Evolutionary conservation across 2,797 vertebrate species (phyloP), one percentile per base, ranked within the genome.

Genomic region (Protonibea diacanthus): DNA sequence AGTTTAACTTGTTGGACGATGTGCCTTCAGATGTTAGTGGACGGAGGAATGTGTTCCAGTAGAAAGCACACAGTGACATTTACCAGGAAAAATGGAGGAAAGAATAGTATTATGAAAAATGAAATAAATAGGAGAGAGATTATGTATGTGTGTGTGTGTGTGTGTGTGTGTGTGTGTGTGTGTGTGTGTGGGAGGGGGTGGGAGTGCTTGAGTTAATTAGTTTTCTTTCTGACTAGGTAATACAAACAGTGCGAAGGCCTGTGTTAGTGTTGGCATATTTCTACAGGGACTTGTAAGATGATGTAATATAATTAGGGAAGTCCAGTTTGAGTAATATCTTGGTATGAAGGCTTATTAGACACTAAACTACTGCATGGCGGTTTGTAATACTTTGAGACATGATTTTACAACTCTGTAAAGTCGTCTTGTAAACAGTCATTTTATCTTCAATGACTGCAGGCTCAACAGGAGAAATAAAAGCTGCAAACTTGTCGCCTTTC

Each of bases 1-100:
- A 76, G 69, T 87, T 86, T n/a, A 80, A 79, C 80, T 76, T 49
- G 56, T 42, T 33, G 40, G 53, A 60, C 13, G 13, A 85, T 84
- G 79, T 76, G 74, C 75, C 59, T 60, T 78, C 12, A 49, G 74
- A 25, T 80, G 69, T 68, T 27, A 38, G 73, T 6, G 45, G 55
- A 56, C 11, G 53, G 42, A 70, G 33, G 53, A 70, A 68, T 60
- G 40, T 71, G 69, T 61, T 42, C 42, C 11, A 15, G 38, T 25
- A 12, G 5, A 42, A 25, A 59, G 9, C 17, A 63, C 44, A 53
- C 48, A 23, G 25, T 52, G 7, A 68, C 20, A 64, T 29, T 53
- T n/a, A 56, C 1, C 23, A 56, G 38, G 4, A 61, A 29, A 56
- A 47, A 45, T 25, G 3, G 38, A 21, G 2, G 18, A 33, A 48